Base-by-base conservation (phyloP, 2,888 invertebrate genomes). In the Onthophagus sagittarius region DNA sequence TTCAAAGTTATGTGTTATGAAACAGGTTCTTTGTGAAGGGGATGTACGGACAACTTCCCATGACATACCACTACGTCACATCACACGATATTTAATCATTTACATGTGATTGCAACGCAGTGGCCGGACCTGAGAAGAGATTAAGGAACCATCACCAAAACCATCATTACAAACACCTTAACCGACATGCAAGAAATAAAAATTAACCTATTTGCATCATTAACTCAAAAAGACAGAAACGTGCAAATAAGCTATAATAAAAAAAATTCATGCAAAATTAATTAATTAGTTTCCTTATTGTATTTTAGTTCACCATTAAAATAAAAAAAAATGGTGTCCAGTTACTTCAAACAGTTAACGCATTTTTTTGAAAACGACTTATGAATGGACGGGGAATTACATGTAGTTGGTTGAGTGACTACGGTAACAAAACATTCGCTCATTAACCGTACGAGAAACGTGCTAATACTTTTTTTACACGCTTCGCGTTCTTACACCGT, bases 11-110 rank as follows among this genome's bases (percentile, higher is more conserved):
- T 3, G 23, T 23, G 23, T 23, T 23, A 23, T 23, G 23, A 23
- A 23, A 31, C 1, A 32, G 67, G 23, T 71, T 13, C 67, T 62
- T 62, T 71, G 65, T 73, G 70, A 70, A 67, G 72, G 76, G 77
- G 80, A 79, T 80, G 80, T 79, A 78, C 76, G 79, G 73, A 77
- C 79, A 82, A 79, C 82, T 82, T 77, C 79, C 83, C 80, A 81
- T 81, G 82, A 83, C 84, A 84, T 83, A 84, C 84, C 84, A 85
- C 84, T 85, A 85, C 84, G 84, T 84, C 84, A 85, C 84, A 85
- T 84, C 84, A 85, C 84, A 84, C 84, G 83, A 75, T 74, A 71
- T 77, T 71, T 63, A 73, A 73, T 77, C 76, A 78, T 77, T 77
- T 78, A 77, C 77, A 78, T 83, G 84, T 83, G 78, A 81, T 79